Evolutionary conservation across 2,797 vertebrate genomes (phyloP).

Genomic region (Telmatherina bonti): DNA sequence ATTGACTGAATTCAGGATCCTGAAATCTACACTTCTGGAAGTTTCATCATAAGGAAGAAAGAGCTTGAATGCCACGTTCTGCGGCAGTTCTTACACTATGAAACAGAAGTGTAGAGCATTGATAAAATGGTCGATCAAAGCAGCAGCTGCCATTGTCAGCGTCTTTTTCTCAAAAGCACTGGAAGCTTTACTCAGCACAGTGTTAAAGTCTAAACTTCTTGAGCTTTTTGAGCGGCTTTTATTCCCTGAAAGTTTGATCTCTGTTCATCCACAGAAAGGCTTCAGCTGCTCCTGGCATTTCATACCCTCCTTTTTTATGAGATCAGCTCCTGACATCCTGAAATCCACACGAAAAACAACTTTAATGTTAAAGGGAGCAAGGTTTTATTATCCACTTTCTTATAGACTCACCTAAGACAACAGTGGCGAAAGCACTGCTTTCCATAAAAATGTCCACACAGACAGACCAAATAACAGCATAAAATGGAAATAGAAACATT

Average conservation of each 20-base stretch:
- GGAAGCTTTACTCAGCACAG: constrained; percentile 21
- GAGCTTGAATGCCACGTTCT: neutral
- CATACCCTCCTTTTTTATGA: constrained; percentile 12
- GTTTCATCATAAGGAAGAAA: neutral
- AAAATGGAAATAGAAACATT: constrained; percentile 65
- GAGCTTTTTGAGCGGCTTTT: constrained; percentile 20
- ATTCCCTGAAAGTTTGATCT: constrained; percentile 19
- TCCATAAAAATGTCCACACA: constrained; percentile 58
- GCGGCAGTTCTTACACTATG: constrained; percentile 23
- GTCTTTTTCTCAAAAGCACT: neutral
- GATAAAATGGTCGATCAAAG: constrained; percentile 1
- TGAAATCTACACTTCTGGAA: constrained; percentile 5
- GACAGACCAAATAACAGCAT: constrained; percentile 52
- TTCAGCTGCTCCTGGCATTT: constrained; percentile 26
- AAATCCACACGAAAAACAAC: neutral
- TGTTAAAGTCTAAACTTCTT: constrained; percentile 21
- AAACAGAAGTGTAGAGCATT: neutral
- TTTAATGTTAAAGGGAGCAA: constrained; percentile 60
- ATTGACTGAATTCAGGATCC: constrained; percentile 14
- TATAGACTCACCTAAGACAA: constrained; percentile 46
- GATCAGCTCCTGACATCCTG: constrained; percentile 24
- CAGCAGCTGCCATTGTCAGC: constrained; percentile 4
- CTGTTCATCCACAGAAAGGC: constrained; percentile 8
- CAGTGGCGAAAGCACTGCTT: constrained; percentile 53
- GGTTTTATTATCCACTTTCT: constrained; percentile 70